phyloP scores from a whole-genome alignment of 37 sponge, comb jelly and placozoan genomes.

The Cliona cf. orientalis region DNA sequence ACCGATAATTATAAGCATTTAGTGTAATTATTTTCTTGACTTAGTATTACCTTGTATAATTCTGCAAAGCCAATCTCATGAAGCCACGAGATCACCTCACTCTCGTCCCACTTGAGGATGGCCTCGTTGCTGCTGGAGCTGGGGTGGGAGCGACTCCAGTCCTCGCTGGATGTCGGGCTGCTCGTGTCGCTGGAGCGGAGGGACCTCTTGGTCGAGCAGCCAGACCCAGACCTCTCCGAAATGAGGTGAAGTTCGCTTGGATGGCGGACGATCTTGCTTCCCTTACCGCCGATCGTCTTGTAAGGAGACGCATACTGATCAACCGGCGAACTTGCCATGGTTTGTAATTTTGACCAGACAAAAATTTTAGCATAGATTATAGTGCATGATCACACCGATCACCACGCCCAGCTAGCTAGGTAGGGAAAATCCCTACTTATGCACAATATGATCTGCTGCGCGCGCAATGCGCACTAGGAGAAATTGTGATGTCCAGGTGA shows the following conservation, averaged over 20 bases:
- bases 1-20: too few species aligned
- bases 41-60: too few species aligned
- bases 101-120: slow-evolving; percentile 27
- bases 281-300: background rate
- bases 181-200: background rate
- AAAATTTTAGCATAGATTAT: too few species aligned
- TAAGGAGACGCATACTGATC: background rate
- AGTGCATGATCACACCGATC: too few species aligned
- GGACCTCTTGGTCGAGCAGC: background rate
- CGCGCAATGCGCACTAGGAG: too few species aligned
- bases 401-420: too few species aligned
- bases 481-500: too few species aligned
- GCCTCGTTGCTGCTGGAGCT: background rate
- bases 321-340: too few species aligned
- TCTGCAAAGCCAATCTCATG: slow-evolving; percentile 25
- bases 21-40: too few species aligned
- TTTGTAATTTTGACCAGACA: too few species aligned
- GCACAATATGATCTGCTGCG: too few species aligned
- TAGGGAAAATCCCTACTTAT: too few species aligned
- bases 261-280: background rate
- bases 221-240: background rate
- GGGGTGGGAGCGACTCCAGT: background rate
- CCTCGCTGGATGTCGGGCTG: background rate
- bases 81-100: slow-evolving; percentile 39
- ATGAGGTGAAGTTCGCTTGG: background rate